phyloP scores from a whole-genome alignment of 1,140 invertebrate genomes.

The Drosophila pectinifera region DNA sequence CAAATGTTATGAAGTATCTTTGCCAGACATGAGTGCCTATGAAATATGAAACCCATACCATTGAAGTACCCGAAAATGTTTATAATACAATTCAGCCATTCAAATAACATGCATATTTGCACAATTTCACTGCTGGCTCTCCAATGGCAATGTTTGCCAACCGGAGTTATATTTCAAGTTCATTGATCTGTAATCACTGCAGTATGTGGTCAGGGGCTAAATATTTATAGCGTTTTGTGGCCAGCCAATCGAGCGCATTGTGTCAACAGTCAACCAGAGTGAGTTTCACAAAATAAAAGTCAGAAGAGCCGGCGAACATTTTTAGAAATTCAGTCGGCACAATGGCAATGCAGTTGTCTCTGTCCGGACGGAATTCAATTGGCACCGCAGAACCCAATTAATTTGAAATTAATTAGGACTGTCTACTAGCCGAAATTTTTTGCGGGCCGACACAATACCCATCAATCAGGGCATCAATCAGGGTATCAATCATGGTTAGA shows the following conservation, averaged over 20 bases:
- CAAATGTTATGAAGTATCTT: background rate
- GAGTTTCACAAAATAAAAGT: background rate
- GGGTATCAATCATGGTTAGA: constrained; percentile 32
- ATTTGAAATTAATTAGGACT: constrained; percentile 16
- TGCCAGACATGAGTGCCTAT: background rate
- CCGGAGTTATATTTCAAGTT: constrained; percentile 8
- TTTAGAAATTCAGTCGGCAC: background rate
- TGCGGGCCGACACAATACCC: constrained; percentile 34
- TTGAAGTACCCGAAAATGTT: constrained; percentile 1
- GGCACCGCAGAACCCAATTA: constrained; percentile 26
- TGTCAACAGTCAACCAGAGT: background rate
- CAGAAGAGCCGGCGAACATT: too few relatives aligned
- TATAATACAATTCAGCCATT: constrained; percentile 2
- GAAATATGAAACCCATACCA: constrained; percentile 1
- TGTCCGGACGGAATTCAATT: background rate
- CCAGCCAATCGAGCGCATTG: background rate
- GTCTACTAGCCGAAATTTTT: constrained; percentile 8
- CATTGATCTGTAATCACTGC: constrained; percentile 12
- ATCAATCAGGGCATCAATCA: constrained; percentile 34
- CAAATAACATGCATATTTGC: constrained; percentile 1
- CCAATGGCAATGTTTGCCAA: background rate
- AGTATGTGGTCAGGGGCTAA: background rate
- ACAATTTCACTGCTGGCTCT: constrained; percentile 5
- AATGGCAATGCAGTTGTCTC: background rate
- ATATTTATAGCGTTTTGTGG: constrained; percentile 4